These are phyloP conservation scores for Pseudopodoces humilis DNA, from an alignment of 2,113 vertebrate genomes.

Conservation along the genomic window DNA sequence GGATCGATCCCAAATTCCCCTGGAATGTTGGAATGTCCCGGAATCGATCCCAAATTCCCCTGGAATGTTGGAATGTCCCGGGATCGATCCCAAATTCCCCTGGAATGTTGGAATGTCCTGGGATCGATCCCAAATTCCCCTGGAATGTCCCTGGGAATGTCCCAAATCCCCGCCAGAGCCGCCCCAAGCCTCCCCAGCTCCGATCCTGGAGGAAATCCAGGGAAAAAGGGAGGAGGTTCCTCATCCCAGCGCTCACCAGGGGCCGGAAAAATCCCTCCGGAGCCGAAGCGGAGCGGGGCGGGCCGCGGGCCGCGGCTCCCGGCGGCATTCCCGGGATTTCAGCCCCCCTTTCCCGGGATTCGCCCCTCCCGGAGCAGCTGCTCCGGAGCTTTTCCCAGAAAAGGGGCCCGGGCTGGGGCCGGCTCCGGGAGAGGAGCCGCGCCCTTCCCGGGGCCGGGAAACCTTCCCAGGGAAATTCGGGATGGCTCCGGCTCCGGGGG, in stretches of 20 bases:
- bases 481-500: too few species aligned
- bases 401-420: background rate
- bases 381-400: background rate
- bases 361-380: background rate
- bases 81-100: too few species aligned
- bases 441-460: background rate
- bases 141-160: background rate
- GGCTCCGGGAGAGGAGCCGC: background rate
- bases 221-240: background rate
- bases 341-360: too few species aligned
- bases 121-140: background rate
- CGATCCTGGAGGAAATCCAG: background rate
- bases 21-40: too few species aligned
- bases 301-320: background rate
- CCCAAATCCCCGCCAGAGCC: background rate
- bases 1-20: too few species aligned
- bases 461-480: background rate
- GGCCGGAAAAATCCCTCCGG: background rate
- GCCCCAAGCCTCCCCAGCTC: background rate
- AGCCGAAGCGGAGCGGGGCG: fast-evolving
- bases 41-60: too few species aligned
- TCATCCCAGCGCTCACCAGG: background rate
- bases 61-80: too few species aligned
- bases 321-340: background rate
- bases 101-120: too few species aligned